Base-by-base conservation (phyloP, 2,888 invertebrate species). In the Mycalesis mineus region DNA sequence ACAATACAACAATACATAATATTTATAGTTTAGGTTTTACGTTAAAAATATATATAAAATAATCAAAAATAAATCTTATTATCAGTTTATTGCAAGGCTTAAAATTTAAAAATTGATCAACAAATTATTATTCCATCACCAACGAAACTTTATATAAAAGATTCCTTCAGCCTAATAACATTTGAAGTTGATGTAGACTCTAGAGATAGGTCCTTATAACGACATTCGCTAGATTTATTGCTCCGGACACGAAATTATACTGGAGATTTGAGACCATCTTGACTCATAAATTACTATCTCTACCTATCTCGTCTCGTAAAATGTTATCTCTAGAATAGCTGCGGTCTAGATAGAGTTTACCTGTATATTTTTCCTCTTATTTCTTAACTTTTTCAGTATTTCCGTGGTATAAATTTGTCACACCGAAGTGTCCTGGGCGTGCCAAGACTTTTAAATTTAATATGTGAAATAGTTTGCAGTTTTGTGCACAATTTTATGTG, bases 281-380 rank as follows among this genome's bases (percentile, higher is more conserved):
- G 40, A 28, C 50, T 41, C 40, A 51, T 51, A 51, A 51, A 40
- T 51, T 41, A 42, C 41, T 33, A 33, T 31, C 40, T 29, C 31
- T 45, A 45, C 45, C 7, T 44, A 45, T 45, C 45, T 51, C 6
- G 40, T 41, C 40, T 15, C 40, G 39, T 40, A 41, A 51, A 40
- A 39, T 51, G 31, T 42, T 42, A 33, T 42, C 31, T 15, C 41
- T 22, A 28, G 40, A 47, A 33, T 33, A 33, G 31, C 14, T 14
- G 47, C 15, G 47, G 31, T 50, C 29, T 14, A 50, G 22, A 37
- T 39, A 39, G 29, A 9, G 31, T 31, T 33, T 33, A 51, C 40
- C 15, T 31, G 14, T 41, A 51, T 11, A 33, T 42, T 52, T 31
- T 17, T 11, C 13, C 31, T 36, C 9, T 13, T 47, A 42, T 52